Percentiles rank a stretch among this genome's conserved stretches.
These are phyloP conservation scores for Lycodopsis pacificus DNA, from an alignment of 2,797 vertebrate genomes.

Conservation along the genomic window DNA sequence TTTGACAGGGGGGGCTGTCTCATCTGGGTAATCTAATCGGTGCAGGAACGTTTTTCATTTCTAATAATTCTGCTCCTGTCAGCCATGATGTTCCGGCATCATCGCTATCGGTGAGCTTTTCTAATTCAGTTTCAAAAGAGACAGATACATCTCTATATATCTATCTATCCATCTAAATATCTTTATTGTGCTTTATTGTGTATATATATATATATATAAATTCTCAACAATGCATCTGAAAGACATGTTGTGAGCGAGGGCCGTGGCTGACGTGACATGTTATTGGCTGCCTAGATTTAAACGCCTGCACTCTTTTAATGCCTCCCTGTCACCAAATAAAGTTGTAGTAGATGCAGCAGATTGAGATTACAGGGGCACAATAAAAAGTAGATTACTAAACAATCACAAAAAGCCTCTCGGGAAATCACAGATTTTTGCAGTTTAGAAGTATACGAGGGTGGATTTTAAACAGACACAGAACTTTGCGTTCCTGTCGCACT, in stretches of 20 bases:
- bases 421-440: conserved; percentile 8
- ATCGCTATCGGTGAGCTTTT: neutral
- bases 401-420: neutral
- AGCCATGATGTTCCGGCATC: neutral
- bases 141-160: neutral
- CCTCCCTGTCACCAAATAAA: neutral
- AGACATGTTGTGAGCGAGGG: neutral
- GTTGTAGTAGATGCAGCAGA: conserved; percentile 1
- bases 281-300: neutral
- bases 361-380: conserved; percentile 9
- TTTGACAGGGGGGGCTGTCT: conserved; percentile 25
- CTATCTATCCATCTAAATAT: neutral
- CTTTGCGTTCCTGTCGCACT: conserved; percentile 14
- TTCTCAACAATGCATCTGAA: neutral
- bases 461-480: conserved; percentile 25
- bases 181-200: too few species aligned
- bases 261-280: neutral
- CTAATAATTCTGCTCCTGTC: conserved; percentile 16
- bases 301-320: neutral
- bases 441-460: neutral
- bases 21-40: conserved; percentile 10
- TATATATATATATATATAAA: neutral
- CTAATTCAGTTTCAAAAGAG: neutral
- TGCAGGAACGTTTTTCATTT: conserved; percentile 20
- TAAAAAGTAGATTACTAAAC: neutral